phyloP scores from a whole-genome alignment of 2,113 vertebrate genomes.

The Podiceps cristatus region DNA sequence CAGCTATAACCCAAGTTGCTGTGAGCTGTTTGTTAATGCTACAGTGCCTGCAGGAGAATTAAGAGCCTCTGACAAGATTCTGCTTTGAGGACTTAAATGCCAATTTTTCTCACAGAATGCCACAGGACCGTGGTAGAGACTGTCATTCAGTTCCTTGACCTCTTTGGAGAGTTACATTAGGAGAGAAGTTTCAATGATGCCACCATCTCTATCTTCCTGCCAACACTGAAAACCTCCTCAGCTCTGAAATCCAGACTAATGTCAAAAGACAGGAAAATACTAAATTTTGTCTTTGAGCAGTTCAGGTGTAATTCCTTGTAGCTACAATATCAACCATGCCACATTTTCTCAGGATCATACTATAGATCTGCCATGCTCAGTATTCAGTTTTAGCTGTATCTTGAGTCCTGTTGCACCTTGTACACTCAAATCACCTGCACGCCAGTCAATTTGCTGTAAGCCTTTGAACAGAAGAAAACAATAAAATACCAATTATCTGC shows the following conservation, averaged over 20 bases:
- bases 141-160: conserved; percentile 38
- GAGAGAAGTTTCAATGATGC: conserved; percentile 5
- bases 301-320: not conserved
- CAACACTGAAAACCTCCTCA: not conserved
- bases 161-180: not conserved
- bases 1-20: not conserved
- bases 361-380: not conserved
- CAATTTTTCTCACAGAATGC: conserved; percentile 19
- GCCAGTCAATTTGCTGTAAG: not conserved
- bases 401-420: fast-evolving
- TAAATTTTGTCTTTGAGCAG: not conserved
- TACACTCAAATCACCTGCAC: not conserved
- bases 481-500: not conserved
- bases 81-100: conserved; percentile 10
- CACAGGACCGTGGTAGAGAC: not conserved
- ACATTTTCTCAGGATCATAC: not conserved
- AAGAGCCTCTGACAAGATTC: not conserved
- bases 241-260: not conserved
- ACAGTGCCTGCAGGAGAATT: not conserved
- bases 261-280: not conserved
- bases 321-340: not conserved
- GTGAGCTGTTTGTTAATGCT: not conserved
- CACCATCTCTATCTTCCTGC: not conserved
- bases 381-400: not conserved
- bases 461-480: not conserved